Evolutionary conservation across 2,797 vertebrate species (phyloP).

Genomic region (Lophotriccus pileatus): DNA sequence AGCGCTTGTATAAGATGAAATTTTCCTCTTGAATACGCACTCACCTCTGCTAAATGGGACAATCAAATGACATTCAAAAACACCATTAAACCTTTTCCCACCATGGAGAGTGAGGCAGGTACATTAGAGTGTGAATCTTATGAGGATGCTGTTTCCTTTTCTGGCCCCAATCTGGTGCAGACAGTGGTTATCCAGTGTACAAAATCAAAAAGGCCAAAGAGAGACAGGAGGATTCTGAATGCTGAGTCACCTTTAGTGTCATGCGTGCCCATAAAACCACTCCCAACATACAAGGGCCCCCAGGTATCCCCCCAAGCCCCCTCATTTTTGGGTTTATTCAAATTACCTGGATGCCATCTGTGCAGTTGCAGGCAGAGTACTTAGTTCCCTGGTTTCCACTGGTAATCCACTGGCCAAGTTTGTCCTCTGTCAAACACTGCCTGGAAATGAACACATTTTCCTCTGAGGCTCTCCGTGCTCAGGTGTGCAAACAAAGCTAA

Average conservation of each 20-base stretch:
- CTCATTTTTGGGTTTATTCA: background rate
- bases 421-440: slow-evolving; percentile 66
- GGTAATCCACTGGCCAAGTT: slow-evolving; percentile 71
- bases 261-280: background rate
- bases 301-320: background rate
- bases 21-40: slow-evolving; percentile 1
- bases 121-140: background rate
- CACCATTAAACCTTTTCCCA: background rate
- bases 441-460: slow-evolving; percentile 69
- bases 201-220: background rate
- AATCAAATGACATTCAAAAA: background rate
- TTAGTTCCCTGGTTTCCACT: slow-evolving; percentile 64
- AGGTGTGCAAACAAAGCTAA: background rate
- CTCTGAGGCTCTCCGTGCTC: slow-evolving; percentile 11
- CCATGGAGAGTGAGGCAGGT: background rate
- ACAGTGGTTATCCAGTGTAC: background rate
- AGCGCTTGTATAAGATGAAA: background rate
- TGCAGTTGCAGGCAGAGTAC: slow-evolving; percentile 80
- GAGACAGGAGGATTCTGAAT: background rate
- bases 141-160: background rate
- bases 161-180: background rate
- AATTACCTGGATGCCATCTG: slow-evolving; percentile 74
- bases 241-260: background rate
- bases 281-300: background rate
- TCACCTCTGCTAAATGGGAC: background rate